Evolutionary conservation across 1,140 invertebrate genomes (phyloP), one percentile per base, ranked within the genome.

Genomic region (Drosophila hydei): DNA sequence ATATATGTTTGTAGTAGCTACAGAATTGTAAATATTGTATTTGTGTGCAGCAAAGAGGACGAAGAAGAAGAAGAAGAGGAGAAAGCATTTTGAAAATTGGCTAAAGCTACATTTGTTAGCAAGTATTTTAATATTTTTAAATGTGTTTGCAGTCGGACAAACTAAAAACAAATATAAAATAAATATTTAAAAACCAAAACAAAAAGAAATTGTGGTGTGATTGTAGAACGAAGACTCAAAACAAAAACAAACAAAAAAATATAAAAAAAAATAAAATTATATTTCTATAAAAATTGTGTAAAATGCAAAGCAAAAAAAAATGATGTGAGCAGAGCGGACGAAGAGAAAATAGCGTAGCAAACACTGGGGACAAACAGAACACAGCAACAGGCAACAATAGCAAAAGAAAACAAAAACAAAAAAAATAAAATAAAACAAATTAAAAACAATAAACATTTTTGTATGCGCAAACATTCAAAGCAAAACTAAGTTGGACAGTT

Each of bases 91-190:
- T 65, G 59, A 61, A 73, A 73, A 67, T 71, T 64, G 68, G 61
- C 61, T 43, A 58, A 58, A 21, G 23, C 61, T 42, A 58, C 25
- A 23, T 16, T 43, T 33, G 52, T 60, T 48, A 47, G 45, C 83
- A 54, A 73, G 73, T 84, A 77, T 87, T 84, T 84, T 80, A 80
- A 87, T 84, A 84, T 75, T 84, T 84, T 84, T 70, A 61, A 58
- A 47, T 23, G 25, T 16, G 55, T 59, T 59, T 59, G 42, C 23
- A n/a, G 1, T 36, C 43, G 50, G 62, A 33, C 14, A 40, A 40
- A 40, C 38, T 30, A 47, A 59, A 70, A 40, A 42, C 30, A 45
- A 51, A 25, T 19, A 40, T 21, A 36, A 55, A 43, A 25, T 40
- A 54, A 25, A n/a, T 56, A 52, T 52, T 54, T 21, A 27, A 42